These are phyloP conservation scores for Taurulus bubalis DNA, from an alignment of 2,113 vertebrate genomes.

Conservation along the genomic window DNA sequence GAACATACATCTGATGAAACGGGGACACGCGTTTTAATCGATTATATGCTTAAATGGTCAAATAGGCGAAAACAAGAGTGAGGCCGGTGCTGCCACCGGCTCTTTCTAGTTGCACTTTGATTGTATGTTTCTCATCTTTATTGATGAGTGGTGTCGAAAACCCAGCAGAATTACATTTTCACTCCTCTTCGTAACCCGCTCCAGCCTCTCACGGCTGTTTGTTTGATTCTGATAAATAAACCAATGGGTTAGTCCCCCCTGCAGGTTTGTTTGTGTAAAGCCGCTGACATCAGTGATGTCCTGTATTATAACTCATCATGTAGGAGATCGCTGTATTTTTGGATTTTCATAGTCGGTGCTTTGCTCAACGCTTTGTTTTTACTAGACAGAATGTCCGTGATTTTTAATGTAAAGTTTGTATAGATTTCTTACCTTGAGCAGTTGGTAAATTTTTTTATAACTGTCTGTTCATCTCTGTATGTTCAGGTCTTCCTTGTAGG, in stretches of 20 bases:
- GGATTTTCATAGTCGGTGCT: constrained; percentile 91
- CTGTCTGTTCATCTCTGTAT: constrained; percentile 54
- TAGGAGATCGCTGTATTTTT: constrained; percentile 93
- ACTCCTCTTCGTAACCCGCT: constrained; percentile 36
- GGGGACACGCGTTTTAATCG: constrained; percentile 17
- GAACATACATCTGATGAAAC: constrained; percentile 36
- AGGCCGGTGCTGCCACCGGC: constrained; percentile 28
- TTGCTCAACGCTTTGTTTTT: constrained; percentile 83
- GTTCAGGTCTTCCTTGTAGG: constrained; percentile 62
- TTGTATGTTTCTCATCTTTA: constrained; percentile 59
- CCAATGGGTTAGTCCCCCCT: constrained; percentile 74
- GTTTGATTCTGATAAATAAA: constrained; percentile 83
- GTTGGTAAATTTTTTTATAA: constrained; percentile 88
- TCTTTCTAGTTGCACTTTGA: constrained; percentile 76
- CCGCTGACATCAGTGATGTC: constrained; percentile 99
- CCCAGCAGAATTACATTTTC: constrained; percentile 60
- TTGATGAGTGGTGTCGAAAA: constrained; percentile 42
- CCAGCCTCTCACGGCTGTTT: constrained; percentile 29
- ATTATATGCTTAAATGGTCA: constrained; percentile 31
- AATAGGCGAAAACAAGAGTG: constrained; percentile 32
- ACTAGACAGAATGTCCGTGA: constrained; percentile 86
- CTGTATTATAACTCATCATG: constrained; percentile 88
- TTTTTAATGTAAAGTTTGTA: constrained; percentile 91
- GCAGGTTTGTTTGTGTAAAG: constrained; percentile 93
- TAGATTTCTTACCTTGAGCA: constrained; percentile 96